These are phyloP conservation scores for Cyrtonyx montezumae DNA, from an alignment of 2,113 vertebrate genomes.

Conservation along the genomic window DNA sequence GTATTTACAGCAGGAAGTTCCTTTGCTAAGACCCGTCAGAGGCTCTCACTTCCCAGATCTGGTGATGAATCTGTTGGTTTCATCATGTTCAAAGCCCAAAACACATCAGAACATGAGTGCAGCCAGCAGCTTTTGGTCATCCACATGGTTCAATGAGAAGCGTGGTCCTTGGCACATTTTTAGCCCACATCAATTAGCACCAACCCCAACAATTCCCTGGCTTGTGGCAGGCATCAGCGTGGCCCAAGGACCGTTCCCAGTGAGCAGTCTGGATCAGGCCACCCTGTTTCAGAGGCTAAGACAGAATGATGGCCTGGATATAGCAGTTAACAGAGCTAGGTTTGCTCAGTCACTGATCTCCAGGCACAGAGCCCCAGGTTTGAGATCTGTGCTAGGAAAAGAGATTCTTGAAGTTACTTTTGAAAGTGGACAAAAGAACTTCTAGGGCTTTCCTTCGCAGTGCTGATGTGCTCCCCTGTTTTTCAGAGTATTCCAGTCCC, in stretches of 20 bases:
- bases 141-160: not conserved
- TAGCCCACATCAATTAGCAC: not conserved
- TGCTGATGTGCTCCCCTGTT: not conserved
- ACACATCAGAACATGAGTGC: not conserved
- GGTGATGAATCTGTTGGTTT: not conserved
- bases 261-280: not conserved
- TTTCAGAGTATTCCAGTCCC: not conserved
- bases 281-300: not conserved
- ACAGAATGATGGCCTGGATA: not conserved
- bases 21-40: not conserved
- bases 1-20: slow-evolving; percentile 1
- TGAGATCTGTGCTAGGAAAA: not conserved
- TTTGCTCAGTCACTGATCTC: not conserved
- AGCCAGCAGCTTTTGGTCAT: not conserved
- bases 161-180: not conserved
- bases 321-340: not conserved
- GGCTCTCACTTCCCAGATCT: not conserved
- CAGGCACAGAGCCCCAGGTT: not conserved
- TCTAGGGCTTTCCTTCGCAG: not conserved
- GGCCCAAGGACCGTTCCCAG: not conserved
- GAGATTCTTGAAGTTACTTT: accelerated
- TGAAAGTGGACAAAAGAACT: not conserved
- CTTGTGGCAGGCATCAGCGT: not conserved
- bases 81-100: not conserved
- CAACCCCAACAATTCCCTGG: not conserved